A percentile compares a stretch with the other conserved stretches of the same genome.
These are phyloP conservation scores for Hirtodrosophila histrioides DNA, from an alignment of 2,888 invertebrate genomes.

Conservation along the genomic window DNA sequence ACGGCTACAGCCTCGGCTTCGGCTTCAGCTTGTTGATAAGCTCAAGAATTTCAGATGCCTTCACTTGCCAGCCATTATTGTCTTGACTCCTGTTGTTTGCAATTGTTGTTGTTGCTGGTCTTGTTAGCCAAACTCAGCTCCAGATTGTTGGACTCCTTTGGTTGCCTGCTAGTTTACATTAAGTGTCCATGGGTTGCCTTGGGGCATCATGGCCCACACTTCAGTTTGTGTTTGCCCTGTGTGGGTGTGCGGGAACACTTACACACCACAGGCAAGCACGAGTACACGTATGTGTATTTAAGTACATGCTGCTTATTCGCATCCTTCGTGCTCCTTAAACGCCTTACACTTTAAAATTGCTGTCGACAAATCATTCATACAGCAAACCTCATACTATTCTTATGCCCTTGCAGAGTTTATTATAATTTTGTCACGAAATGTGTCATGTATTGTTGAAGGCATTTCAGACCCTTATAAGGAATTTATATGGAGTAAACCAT, in stretches of 20 bases:
- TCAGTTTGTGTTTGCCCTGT: conserved; percentile 20
- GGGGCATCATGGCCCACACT: conserved; percentile 33
- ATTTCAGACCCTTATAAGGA: no score
- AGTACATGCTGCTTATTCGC: not conserved
- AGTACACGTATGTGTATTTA: conserved; percentile 5
- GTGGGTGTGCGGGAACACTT: conserved; percentile 45
- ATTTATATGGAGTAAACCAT: no score
- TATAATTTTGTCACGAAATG: no score
- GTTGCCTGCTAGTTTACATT: conserved; percentile 68
- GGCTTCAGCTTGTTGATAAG: conserved; percentile 73
- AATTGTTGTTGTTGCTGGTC: conserved; percentile 18
- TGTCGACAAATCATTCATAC: conserved; percentile 8
- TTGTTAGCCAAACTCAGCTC: conserved; percentile 32
- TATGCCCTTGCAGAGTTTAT: not conserved
- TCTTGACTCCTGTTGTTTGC: conserved; percentile 11
- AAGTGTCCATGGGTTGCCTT: conserved; percentile 64
- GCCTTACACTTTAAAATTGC: conserved; percentile 11
- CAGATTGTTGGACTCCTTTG: conserved; percentile 31
- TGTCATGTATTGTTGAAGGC: no score
- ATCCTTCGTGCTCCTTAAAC: conserved; percentile 9
- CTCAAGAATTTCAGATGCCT: conserved; percentile 73
- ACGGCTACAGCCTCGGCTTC: conserved; percentile 62
- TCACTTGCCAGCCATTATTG: conserved; percentile 49
- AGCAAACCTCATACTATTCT: not conserved
- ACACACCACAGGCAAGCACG: conserved; percentile 2